Evolutionary conservation across 2,888 invertebrate genomes (phyloP).

Genomic region (Tipula vernalis): DNA sequence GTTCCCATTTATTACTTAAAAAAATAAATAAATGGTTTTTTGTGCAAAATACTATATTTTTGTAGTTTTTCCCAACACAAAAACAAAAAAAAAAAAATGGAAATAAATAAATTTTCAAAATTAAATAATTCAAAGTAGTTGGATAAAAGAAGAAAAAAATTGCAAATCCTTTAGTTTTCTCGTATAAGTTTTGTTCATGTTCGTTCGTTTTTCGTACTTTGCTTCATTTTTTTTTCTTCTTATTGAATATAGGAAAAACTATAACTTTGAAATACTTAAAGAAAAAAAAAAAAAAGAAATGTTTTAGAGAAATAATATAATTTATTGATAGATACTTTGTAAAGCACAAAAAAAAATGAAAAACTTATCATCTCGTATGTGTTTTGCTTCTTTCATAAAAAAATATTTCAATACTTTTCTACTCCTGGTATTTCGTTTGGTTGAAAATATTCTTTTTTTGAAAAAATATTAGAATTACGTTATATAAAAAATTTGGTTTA

Average conservation of each 20-base stretch:
- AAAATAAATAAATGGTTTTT: neutral
- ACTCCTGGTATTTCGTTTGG: no score
- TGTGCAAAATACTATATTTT: neutral
- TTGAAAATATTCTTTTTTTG: no score
- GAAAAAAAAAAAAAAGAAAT: neutral
- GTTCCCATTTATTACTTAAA: neutral
- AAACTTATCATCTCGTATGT: neutral
- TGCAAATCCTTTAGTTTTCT: neutral
- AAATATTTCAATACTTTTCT: no score
- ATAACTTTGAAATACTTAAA: neutral
- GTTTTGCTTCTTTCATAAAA: neutral
- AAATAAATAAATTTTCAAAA: neutral
- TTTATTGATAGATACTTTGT: neutral
- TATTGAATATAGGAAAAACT: neutral
- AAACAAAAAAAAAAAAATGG: neutral
- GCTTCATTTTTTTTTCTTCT: neutral
- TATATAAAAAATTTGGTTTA: no score
- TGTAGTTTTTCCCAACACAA: neutral
- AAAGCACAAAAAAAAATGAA: neutral
- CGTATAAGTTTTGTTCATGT: neutral
- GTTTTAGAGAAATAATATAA: neutral
- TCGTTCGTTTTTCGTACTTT: neutral
- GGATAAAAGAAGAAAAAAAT: neutral
- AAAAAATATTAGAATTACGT: no score
- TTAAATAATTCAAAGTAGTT: neutral